Evolutionary conservation across 2,113 vertebrate species (phyloP).

Genomic region (Larimichthys crocea): DNA sequence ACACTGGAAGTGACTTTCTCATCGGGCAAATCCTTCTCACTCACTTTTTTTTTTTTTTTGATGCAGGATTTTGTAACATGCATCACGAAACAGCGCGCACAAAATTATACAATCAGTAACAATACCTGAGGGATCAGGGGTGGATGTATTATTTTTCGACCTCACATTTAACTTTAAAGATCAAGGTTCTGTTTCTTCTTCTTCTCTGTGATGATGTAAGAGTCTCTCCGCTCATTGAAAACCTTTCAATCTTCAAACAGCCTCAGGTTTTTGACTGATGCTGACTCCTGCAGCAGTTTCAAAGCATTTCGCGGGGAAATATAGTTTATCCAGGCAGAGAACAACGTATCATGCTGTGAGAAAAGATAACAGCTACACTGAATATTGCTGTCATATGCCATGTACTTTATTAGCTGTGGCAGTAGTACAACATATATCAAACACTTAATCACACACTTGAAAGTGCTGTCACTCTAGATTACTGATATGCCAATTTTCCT

Average conservation of each 20-base stretch:
- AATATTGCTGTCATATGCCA: background rate
- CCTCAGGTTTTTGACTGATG: background rate
- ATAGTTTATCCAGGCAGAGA: conserved; percentile 7
- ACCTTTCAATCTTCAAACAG: conserved; percentile 29
- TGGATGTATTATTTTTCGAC: background rate
- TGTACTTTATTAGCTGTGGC: conserved; percentile 1
- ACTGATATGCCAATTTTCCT: conserved; percentile 5
- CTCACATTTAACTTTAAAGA: background rate
- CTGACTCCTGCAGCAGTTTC: conserved; percentile 10
- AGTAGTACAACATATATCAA: conserved; percentile 10
- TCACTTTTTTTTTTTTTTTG: background rate
- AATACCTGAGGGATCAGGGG: background rate
- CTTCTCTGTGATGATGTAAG: conserved; percentile 14
- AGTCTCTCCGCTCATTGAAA: conserved; percentile 9
- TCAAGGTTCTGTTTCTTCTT: conserved; percentile 11
- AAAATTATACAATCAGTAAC: background rate
- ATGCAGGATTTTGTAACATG: no score
- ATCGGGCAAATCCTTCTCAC: conserved; percentile 1
- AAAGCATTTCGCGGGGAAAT: conserved; percentile 35
- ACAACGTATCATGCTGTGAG: conserved; percentile 37
- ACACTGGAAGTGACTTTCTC: conserved; percentile 36
- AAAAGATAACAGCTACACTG: conserved; percentile 11
- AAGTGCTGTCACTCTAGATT: conserved; percentile 25
- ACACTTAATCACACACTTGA: conserved; percentile 24
- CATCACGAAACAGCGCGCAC: background rate